phyloP scores from a whole-genome alignment of 2,888 invertebrate species.

The Ochlodes sylvanus region DNA sequence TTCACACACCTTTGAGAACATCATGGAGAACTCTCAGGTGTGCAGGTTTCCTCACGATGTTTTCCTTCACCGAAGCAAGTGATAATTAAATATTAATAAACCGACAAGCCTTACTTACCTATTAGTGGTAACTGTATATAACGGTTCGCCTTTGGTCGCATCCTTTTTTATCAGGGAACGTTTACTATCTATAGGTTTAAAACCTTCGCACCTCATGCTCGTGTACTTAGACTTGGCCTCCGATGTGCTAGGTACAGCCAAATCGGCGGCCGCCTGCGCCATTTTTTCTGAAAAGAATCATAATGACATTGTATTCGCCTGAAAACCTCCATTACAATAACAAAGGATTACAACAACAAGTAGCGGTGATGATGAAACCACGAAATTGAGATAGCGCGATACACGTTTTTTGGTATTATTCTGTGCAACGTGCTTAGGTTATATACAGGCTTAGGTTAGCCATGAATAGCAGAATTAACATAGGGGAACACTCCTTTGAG shows the following conservation, averaged over 20 bases:
- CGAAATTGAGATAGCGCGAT: not conserved
- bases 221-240: slow-evolving; percentile 16
- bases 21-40: too few species aligned
- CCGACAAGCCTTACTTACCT: too few species aligned
- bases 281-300: slow-evolving; percentile 23
- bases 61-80: too few species aligned
- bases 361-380: not conserved
- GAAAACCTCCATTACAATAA: not conserved
- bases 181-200: slow-evolving; percentile 46
- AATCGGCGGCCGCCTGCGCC: slow-evolving; percentile 2
- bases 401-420: not conserved
- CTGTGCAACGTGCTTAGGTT: too few species aligned
- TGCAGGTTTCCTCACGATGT: too few species aligned
- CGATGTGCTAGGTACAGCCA: not conserved
- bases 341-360: not conserved
- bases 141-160: slow-evolving; percentile 57
- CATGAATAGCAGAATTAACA: too few species aligned
- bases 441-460: too few species aligned
- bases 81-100: too few species aligned
- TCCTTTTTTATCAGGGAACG: slow-evolving; percentile 64
- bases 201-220: slow-evolving; percentile 23
- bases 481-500: too few species aligned
- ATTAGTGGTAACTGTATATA: slow-evolving; percentile 72
- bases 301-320: not conserved
- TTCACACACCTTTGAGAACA: too few species aligned